phyloP scores from a whole-genome alignment of 2,888 invertebrate genomes.

The Ischnus inquisitorius region DNA sequence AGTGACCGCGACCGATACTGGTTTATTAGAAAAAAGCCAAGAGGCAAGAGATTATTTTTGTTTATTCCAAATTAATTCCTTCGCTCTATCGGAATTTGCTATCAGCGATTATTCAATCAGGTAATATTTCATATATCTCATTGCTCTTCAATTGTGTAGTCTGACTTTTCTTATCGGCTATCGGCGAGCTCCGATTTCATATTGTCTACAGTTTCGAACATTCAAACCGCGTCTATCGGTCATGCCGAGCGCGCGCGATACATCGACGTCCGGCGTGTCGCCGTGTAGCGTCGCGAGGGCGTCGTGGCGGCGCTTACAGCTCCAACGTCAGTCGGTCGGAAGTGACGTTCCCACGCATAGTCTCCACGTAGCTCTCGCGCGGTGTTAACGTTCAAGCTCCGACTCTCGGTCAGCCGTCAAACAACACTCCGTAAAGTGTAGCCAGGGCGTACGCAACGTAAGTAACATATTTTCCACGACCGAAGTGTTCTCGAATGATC shows the following conservation, averaged over 20 bases:
- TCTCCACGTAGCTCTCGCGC: constrained; percentile 80
- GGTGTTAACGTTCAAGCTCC: constrained; percentile 63
- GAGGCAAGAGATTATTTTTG: too few relatives aligned
- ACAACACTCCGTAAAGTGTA: constrained; percentile 71
- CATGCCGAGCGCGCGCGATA: neutral
- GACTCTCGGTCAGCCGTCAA: constrained; percentile 69
- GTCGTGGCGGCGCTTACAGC: constrained; percentile 43
- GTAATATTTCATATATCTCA: too few relatives aligned
- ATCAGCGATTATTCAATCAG: too few relatives aligned
- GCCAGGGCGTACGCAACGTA: constrained; percentile 70
- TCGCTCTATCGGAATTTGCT: too few relatives aligned
- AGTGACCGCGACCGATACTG: too few relatives aligned
- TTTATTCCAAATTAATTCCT: too few relatives aligned
- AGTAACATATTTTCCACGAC: constrained; percentile 68
- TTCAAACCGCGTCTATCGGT: constrained; percentile 23
- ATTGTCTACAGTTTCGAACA: neutral
- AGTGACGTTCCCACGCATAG: constrained; percentile 77
- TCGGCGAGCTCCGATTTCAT: too few relatives aligned
- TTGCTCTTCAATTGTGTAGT: too few relatives aligned
- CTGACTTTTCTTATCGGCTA: too few relatives aligned
- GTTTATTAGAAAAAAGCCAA: too few relatives aligned
- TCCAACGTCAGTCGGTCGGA: constrained; percentile 79
- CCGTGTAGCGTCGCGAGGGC: neutral
- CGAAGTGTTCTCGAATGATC: neutral
- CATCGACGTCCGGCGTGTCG: neutral